Evolutionary conservation across 1,140 invertebrate species (phyloP).

Genomic region (Ditylenchus dipsaci): DNA sequence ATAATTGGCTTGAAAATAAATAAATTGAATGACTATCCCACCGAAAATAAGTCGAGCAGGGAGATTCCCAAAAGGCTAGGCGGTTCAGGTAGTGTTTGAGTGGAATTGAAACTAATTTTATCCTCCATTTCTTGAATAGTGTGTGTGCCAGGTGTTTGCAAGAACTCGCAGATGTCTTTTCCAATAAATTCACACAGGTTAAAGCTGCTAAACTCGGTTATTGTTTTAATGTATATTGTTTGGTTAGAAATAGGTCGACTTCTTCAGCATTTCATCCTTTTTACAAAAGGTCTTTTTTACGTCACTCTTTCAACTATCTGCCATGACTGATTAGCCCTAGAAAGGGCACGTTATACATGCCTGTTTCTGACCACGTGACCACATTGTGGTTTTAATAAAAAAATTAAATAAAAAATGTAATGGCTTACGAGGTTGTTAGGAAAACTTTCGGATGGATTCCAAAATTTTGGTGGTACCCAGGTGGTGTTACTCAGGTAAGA

Average conservation of each 20-base stretch:
- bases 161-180: constrained; percentile 36
- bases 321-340: too few relatives aligned
- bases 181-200: constrained; percentile 46
- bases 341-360: too few relatives aligned
- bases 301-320: too few relatives aligned
- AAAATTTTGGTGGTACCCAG: too few relatives aligned
- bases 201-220: neutral
- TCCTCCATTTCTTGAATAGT: constrained; percentile 43
- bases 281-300: too few relatives aligned
- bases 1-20: constrained; percentile 5
- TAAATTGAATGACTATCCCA: constrained; percentile 14
- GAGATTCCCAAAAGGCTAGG: constrained; percentile 47
- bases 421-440: too few relatives aligned
- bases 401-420: too few relatives aligned
- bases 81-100: constrained; percentile 37
- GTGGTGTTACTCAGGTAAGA: too few relatives aligned
- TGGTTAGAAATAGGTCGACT: neutral
- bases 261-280: too few relatives aligned
- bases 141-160: constrained; percentile 43
- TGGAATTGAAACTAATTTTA: constrained; percentile 43
- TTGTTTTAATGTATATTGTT: neutral
- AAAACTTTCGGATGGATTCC: too few relatives aligned
- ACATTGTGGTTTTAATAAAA: too few relatives aligned
- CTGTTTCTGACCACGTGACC: too few relatives aligned
- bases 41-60: constrained; percentile 42